Percentiles rank a stretch among this genome's conserved stretches.
phyloP scores from a whole-genome alignment of 1,140 invertebrate species.

The Trichogramma pretiosum region DNA sequence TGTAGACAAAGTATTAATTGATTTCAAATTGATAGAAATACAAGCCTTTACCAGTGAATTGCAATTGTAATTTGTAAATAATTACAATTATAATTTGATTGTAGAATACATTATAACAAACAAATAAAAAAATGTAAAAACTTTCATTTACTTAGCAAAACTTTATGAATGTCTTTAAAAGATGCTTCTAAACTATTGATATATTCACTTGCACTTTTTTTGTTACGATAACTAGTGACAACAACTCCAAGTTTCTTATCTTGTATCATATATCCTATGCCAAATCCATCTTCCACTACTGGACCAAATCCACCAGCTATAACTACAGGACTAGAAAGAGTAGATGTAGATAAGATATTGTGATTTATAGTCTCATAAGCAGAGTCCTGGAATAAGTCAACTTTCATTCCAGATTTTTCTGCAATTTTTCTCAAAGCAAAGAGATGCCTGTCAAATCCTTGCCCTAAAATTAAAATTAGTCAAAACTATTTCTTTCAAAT shows the following conservation, averaged over 20 bases:
- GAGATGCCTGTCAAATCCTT: slow-evolving; percentile 94
- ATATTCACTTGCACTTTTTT: slow-evolving; percentile 62
- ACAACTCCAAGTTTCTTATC: slow-evolving; percentile 68
- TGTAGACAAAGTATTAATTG: no score
- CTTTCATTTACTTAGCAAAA: slow-evolving; percentile 33
- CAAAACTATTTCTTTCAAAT: not conserved
- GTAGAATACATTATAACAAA: slow-evolving; percentile 12
- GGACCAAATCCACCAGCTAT: slow-evolving; percentile 88
- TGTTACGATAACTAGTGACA: slow-evolving; percentile 66
- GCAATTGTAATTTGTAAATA: slow-evolving; percentile 15
- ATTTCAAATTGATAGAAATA: no score
- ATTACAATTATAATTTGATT: slow-evolving; percentile 16
- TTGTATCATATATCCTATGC: slow-evolving; percentile 73
- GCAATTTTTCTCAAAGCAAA: slow-evolving; percentile 73
- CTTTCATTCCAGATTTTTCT: slow-evolving; percentile 52
- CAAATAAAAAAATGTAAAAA: slow-evolving; percentile 7
- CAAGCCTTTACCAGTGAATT: slow-evolving; percentile 8
- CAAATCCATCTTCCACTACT: slow-evolving; percentile 81
- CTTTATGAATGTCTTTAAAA: slow-evolving; percentile 53
- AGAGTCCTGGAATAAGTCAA: slow-evolving; percentile 69
- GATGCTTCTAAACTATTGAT: slow-evolving; percentile 59
- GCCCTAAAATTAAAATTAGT: slow-evolving; percentile 47
- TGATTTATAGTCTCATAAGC: slow-evolving; percentile 78
- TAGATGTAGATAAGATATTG: slow-evolving; percentile 92
- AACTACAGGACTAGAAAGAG: slow-evolving; percentile 80